These are phyloP conservation scores for Synanthedon myopaeformis DNA, from an alignment of 2,888 invertebrate genomes.

Conservation along the genomic window DNA sequence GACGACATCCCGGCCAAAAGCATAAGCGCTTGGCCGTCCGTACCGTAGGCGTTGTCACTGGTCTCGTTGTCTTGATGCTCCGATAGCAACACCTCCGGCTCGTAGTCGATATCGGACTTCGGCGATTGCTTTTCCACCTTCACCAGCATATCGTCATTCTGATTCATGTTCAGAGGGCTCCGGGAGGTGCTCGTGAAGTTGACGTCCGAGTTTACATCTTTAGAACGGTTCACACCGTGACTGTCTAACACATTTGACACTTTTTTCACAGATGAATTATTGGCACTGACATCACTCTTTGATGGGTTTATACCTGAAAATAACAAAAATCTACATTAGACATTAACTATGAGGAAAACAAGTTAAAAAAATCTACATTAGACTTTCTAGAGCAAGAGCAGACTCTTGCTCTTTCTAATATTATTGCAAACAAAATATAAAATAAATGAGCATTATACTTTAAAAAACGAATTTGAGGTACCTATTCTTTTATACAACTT, in stretches of 20 bases:
- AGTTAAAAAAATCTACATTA: no score
- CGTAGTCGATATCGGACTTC: slow-evolving; percentile 57
- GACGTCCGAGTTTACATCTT: slow-evolving; percentile 38
- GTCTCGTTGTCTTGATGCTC: slow-evolving; percentile 56
- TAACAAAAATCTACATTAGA: slow-evolving; percentile 7
- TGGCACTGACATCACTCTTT: slow-evolving; percentile 47
- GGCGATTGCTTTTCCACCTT: slow-evolving; percentile 61
- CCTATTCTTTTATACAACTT: no score
- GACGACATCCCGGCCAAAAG: slow-evolving; percentile 53
- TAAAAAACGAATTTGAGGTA: no score
- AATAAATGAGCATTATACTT: no score
- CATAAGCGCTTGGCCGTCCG: slow-evolving; percentile 50
- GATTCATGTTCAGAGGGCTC: slow-evolving; percentile 41
- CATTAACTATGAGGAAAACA: no score
- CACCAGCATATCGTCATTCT: slow-evolving; percentile 38
- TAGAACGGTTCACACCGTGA: slow-evolving; percentile 29
- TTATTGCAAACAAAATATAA: no score
- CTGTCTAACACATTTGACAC: slow-evolving; percentile 35
- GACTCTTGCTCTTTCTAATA: no score
- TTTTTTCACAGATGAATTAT: slow-evolving; percentile 42
- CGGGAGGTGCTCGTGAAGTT: slow-evolving; percentile 35
- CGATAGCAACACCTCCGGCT: slow-evolving; percentile 59
- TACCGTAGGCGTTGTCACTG: slow-evolving; percentile 37
- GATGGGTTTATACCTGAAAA: slow-evolving; percentile 57
- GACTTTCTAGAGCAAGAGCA: no score